Conservation (phyloP, 2,888 invertebrate genomes). For the Crepidodera aurea region DNA sequence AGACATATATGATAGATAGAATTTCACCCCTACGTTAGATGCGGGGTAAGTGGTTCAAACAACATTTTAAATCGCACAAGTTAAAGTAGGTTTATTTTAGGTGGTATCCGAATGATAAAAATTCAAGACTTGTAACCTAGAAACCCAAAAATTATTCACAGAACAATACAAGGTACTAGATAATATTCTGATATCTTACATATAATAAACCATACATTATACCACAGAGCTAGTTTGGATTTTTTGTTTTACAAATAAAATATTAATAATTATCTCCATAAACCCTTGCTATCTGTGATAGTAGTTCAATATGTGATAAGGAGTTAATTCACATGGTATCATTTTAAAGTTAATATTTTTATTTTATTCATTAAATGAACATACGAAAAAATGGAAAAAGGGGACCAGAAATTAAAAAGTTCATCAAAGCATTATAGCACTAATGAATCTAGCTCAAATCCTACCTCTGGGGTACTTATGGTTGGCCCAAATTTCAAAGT, state of each 20-base stretch:
- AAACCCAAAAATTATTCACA: background rate
- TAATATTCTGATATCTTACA: background rate
- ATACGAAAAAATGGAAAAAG: conserved; percentile 29
- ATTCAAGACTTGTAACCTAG: background rate
- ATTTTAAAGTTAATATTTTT: background rate
- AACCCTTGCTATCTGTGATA: conserved; percentile 21
- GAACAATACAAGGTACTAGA: conserved; percentile 3
- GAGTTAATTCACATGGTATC: background rate
- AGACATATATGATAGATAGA: too few species aligned
- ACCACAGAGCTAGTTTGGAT: background rate
- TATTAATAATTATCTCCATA: conserved; percentile 3
- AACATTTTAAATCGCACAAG: background rate
- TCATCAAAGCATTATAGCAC: conserved; percentile 51
- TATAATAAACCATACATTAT: background rate
- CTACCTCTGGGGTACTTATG: conserved; percentile 91
- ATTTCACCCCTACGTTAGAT: too few species aligned
- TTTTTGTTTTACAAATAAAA: conserved; percentile 1
- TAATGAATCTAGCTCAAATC: conserved; percentile 75
- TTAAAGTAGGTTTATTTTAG: background rate
- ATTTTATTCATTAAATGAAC: background rate
- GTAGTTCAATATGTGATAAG: conserved; percentile 11
- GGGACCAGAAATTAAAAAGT: conserved; percentile 32
- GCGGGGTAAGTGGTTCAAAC: background rate
- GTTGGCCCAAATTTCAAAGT: conserved; percentile 99
- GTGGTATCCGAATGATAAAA: background rate